Evolutionary conservation across 2,113 vertebrate genomes (phyloP), one percentile per base, ranked within the genome.

Genomic region (Athene noctua): DNA sequence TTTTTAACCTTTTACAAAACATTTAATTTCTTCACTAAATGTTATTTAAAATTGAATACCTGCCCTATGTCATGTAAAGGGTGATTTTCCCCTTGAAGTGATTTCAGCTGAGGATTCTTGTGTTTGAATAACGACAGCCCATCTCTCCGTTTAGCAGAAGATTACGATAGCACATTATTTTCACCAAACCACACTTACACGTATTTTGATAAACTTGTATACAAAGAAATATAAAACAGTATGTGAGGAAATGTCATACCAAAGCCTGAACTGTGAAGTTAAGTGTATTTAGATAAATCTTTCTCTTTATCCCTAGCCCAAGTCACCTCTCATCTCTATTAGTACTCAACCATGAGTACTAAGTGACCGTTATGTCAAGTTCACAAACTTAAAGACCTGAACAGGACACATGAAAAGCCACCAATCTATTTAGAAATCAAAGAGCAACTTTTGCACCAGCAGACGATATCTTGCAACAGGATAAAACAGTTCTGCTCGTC

Each of bases 1-100:
- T 71, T 86, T 92, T 67, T 54, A 94, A 84, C 44, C 68, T 72
- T 91, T 78, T 75, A 67, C 59, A 89, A 57, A 80, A 10, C 22
- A 30, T 40, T 84, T 61, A 68, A 77, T 77, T 88, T 83, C 34
- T 81, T 86, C 30, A 63, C 47, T 81, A 92, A 80, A 38, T 38
- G n/a, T 49, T 86, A 30, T 2, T 78, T 1, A 88, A 63, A 92
- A 40, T 57, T 36, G 19, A 78, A 94, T 89, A 8, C 2, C 7
- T 25, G 68, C 15, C 32, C 2, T n/a, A 4, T 51, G 21, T 71
- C 51, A 63, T 0, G 10, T 67, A 65, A 89, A 65, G 13, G 30
- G 6, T 52, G 16, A 59, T 86, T 74, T 77, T 72, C 19, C 19
- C 25, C 80, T 46, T 51, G 34, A 2, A 32, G 32, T 54, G 38